Percentiles rank a stretch among this genome's conserved stretches.
These are phyloP conservation scores for Drosophila baimaii DNA, from an alignment of 1,140 invertebrate species.

Conservation along the genomic window DNA sequence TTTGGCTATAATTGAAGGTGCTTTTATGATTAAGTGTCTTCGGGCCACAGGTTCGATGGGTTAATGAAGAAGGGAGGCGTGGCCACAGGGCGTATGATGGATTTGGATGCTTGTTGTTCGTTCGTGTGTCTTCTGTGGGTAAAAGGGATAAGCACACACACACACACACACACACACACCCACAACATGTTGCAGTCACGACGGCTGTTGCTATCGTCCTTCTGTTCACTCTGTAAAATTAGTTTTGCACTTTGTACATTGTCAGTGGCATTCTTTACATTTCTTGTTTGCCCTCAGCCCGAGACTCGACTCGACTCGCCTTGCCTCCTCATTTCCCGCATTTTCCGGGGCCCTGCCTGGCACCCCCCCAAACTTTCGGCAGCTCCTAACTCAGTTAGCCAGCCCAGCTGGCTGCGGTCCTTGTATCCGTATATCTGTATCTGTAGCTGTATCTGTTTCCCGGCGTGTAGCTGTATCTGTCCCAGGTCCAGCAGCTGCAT, in stretches of 20 bases:
- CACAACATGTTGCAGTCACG: constrained; percentile 63
- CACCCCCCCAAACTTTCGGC: constrained; percentile 25
- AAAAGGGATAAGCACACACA: constrained; percentile 7
- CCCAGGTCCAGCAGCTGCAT: constrained; percentile 14
- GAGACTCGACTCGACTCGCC: constrained; percentile 3
- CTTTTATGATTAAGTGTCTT: constrained; percentile 42
- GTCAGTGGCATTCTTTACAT: constrained; percentile 82
- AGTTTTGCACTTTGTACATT: constrained; percentile 83
- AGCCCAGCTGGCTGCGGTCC: constrained; percentile 34
- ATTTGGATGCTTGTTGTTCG: constrained; percentile 51
- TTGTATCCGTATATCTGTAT: background rate
- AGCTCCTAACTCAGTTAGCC: constrained; percentile 56
- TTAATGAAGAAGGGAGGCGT: constrained; percentile 32
- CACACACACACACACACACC: constrained; percentile 34
- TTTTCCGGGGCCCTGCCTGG: background rate
- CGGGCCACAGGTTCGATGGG: constrained; percentile 23
- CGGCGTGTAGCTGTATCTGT: constrained; percentile 16
- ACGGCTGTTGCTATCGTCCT: constrained; percentile 38
- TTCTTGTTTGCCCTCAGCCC: constrained; percentile 63
- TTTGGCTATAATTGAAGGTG: constrained; percentile 29
- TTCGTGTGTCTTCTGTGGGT: constrained; percentile 14
- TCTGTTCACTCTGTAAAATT: constrained; percentile 78
- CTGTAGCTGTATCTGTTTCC: constrained; percentile 9
- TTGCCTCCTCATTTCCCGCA: constrained; percentile 2
- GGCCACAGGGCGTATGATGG: constrained; percentile 71